Conservation (phyloP, 2,113 vertebrate genomes). For the Rhabdomys dilectus region DNA sequence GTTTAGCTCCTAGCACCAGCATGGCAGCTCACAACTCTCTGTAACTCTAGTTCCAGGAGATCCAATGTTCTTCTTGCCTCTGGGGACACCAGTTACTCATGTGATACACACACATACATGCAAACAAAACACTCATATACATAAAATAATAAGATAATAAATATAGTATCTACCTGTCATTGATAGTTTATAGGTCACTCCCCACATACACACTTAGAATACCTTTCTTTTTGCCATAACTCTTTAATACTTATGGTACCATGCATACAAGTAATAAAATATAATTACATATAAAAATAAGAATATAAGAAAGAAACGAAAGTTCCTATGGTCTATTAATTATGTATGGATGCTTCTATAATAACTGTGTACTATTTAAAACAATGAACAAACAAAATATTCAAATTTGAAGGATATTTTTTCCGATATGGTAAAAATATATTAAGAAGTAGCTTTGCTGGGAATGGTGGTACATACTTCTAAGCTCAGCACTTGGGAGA, state of each 20-base stretch:
- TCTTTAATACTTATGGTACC: constrained; percentile 39
- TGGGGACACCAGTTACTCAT: neutral
- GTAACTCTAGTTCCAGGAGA: neutral
- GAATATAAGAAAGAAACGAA: neutral
- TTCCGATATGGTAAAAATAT: constrained; percentile 42
- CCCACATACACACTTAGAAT: constrained; percentile 35
- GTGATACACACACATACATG: neutral
- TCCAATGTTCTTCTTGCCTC: neutral
- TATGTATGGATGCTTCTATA: constrained; percentile 40
- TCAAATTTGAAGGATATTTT: constrained; percentile 62
- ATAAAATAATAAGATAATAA: neutral
- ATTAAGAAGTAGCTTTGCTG: constrained; percentile 45
- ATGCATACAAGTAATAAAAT: neutral
- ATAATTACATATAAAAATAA: neutral
- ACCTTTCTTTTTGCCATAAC: constrained; percentile 48
- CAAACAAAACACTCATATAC: neutral
- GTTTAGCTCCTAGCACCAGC: neutral
- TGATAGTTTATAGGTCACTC: constrained; percentile 18
- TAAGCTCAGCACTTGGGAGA: neutral
- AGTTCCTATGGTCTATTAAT: neutral
- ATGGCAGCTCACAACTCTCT: neutral
- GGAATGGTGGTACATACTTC: neutral
- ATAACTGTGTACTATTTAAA: constrained; percentile 34
- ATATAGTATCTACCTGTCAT: neutral
- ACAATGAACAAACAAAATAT: constrained; percentile 8